Conservation (phyloP, 2,113 vertebrate genomes). For the Crotalus horridus region DNA sequence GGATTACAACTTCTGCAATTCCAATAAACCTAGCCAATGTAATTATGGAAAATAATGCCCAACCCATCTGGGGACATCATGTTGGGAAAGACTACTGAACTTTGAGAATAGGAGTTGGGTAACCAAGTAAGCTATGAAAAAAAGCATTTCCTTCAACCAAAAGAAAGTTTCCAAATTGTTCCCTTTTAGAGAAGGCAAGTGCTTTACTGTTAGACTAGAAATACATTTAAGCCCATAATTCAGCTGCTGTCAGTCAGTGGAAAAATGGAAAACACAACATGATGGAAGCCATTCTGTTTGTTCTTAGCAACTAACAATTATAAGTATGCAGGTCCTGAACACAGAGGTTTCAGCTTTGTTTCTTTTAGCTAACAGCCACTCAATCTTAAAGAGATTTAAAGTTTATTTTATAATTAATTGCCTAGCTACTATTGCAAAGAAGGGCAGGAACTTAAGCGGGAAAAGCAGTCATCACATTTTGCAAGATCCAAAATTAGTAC, state of each 20-base stretch:
- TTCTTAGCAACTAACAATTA: not conserved
- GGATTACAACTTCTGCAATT: not conserved
- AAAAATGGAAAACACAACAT: not conserved
- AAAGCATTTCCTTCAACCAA: not conserved
- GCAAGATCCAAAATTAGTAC: constrained; percentile 10
- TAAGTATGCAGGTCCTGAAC: not conserved
- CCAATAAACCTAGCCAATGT: not conserved
- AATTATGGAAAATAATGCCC: not conserved
- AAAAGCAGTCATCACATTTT: not conserved
- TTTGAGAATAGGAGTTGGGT: not conserved
- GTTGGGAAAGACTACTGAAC: not conserved
- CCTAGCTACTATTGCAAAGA: not conserved
- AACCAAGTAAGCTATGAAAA: not conserved
- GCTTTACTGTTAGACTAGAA: not conserved
- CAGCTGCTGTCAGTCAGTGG: not conserved
- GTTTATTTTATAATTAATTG: not conserved
- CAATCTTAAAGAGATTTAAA: not conserved
- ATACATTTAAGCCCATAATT: not conserved
- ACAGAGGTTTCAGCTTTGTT: not conserved
- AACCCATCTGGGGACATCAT: not conserved
- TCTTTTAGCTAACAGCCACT: not conserved
- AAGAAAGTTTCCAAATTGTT: not conserved
- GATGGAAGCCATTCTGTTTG: not conserved
- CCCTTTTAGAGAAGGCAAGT: not conserved
- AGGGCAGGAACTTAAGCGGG: not conserved